Evolutionary conservation across 2,113 vertebrate genomes (phyloP).

Genomic region (Nesogale talazaci): DNA sequence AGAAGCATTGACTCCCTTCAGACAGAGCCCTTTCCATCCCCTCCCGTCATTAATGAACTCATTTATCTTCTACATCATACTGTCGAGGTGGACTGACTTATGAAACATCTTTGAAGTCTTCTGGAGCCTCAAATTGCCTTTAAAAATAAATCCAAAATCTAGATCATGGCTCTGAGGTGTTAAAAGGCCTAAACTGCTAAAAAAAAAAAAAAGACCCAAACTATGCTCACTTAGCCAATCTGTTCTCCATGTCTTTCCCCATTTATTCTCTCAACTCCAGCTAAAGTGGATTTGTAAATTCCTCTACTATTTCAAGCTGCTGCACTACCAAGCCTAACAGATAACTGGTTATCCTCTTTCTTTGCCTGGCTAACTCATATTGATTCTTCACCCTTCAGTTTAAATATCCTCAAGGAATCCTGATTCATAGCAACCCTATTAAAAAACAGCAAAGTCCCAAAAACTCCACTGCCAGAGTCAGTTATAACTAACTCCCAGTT

Average conservation of each 20-base stretch:
- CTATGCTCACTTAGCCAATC: neutral
- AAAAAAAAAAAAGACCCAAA: too few relatives aligned
- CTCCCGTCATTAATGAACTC: neutral
- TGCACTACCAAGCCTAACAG: neutral
- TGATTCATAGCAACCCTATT: too few relatives aligned
- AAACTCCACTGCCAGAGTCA: too few relatives aligned
- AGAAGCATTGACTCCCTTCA: neutral
- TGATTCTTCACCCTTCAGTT: neutral
- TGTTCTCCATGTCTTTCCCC: neutral
- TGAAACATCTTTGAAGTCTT: neutral
- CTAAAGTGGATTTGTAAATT: neutral
- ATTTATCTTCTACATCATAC: neutral
- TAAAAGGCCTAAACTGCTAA: neutral
- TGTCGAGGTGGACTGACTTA: neutral
- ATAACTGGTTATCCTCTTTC: neutral
- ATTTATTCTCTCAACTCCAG: neutral
- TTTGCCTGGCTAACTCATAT: neutral
- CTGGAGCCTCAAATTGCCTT: neutral
- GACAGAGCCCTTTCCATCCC: neutral
- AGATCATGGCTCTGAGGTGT: neutral
- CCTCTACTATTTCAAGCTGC: neutral
- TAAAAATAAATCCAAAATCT: slow-evolving; percentile 33
- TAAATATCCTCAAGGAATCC: neutral
- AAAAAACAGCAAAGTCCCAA: too few relatives aligned
- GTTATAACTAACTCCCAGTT: too few relatives aligned